Conservation (phyloP, 2,113 vertebrate genomes). For the Mus pahari region DNA sequence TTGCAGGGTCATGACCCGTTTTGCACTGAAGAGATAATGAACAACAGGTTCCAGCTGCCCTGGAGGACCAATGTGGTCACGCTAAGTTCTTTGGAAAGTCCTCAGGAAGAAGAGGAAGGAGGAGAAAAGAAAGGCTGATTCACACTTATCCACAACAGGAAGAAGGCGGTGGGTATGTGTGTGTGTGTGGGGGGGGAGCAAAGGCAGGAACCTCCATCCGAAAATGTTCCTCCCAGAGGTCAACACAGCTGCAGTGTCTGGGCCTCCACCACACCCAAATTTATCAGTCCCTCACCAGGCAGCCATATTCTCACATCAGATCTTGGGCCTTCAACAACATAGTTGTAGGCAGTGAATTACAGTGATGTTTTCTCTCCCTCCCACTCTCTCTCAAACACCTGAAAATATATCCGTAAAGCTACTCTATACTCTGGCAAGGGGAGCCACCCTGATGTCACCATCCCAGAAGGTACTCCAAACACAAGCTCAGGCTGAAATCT, state of each 20-base stretch:
- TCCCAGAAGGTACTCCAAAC: background rate
- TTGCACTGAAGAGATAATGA: background rate
- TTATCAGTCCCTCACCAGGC: conserved; percentile 62
- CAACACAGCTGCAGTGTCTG: background rate
- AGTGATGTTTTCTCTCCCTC: background rate
- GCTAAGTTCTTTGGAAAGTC: background rate
- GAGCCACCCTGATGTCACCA: conserved; percentile 25
- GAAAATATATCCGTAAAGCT: background rate
- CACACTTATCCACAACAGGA: background rate
- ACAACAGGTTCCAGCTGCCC: background rate
- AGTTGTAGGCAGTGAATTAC: background rate
- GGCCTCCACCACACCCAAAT: background rate
- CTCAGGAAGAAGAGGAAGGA: background rate
- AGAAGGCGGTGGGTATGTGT: too few species aligned
- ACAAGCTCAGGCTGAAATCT: conserved; percentile 4
- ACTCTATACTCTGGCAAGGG: background rate
- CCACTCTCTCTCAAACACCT: background rate
- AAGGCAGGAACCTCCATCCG: background rate
- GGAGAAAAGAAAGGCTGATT: background rate
- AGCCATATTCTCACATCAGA: background rate
- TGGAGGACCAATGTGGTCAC: background rate
- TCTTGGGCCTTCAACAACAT: background rate
- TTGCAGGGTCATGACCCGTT: background rate
- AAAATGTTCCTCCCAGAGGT: conserved; percentile 13
- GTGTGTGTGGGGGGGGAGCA: background rate